phyloP scores from a whole-genome alignment of 2,888 invertebrate species.

The Eilema caniola region DNA sequence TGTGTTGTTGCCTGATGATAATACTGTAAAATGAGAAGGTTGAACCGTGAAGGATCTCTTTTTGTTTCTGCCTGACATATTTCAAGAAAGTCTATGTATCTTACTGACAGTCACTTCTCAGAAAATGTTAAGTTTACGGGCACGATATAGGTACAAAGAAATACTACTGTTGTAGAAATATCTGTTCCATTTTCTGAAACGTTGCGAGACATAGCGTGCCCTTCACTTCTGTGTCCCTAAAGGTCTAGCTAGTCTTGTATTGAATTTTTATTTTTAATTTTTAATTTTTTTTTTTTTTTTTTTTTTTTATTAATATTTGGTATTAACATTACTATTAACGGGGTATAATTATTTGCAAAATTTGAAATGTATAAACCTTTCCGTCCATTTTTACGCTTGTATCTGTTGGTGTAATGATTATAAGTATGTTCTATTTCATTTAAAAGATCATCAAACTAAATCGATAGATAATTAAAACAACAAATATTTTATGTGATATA shows the following conservation, averaged over 20 bases:
- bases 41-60: neutral
- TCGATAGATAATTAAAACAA: neutral
- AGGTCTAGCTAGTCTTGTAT: no score
- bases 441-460: neutral
- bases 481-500: no score
- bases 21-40: conserved; percentile 61
- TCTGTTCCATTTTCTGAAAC: neutral
- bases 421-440: no score
- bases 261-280: no score
- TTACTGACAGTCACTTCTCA: neutral
- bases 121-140: neutral
- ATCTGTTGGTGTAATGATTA: no score
- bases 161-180: neutral
- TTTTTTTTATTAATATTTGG: no score
- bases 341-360: no score
- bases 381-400: no score
- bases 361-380: neutral
- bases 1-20: conserved; percentile 75
- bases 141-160: neutral
- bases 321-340: no score
- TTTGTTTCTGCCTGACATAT: neutral
- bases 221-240: no score
- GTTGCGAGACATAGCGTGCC: no score
- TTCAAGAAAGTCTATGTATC: neutral
- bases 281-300: no score